Conservation (phyloP, 2,888 invertebrate genomes). For the Cryptus armator region DNA sequence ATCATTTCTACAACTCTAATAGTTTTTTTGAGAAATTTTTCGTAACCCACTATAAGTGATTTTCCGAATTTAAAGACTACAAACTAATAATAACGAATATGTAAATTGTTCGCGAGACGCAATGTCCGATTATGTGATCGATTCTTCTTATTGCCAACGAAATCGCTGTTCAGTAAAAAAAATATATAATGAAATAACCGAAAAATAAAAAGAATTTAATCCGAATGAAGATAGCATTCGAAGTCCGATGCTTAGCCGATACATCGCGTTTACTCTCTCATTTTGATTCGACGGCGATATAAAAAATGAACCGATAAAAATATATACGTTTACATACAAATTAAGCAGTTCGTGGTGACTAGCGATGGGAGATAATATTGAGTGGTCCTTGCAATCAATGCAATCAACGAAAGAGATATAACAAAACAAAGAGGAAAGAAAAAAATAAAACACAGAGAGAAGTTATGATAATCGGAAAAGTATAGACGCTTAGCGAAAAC, state of each 20-base stretch:
- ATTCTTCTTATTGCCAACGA: not conserved
- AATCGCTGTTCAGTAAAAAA: not conserved
- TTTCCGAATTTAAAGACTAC: no score
- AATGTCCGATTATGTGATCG: not conserved
- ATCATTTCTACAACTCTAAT: no score
- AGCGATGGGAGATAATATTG: constrained; percentile 86
- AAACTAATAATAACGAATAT: not conserved
- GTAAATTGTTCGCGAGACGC: not conserved
- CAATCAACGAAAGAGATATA: constrained; percentile 79
- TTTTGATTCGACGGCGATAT: constrained; percentile 59
- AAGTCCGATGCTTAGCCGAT: constrained; percentile 33
- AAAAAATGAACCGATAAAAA: constrained; percentile 76
- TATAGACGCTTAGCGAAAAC: constrained; percentile 63
- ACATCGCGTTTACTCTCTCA: constrained; percentile 36
- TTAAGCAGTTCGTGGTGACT: constrained; percentile 83
- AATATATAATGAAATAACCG: constrained; percentile 7
- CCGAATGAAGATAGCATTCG: not conserved
- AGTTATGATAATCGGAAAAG: constrained; percentile 72
- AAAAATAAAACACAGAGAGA: constrained; percentile 62
- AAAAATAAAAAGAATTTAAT: not conserved
- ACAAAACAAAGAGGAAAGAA: constrained; percentile 48
- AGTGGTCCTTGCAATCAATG: constrained; percentile 92
- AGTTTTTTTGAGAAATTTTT: no score
- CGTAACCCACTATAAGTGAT: no score
- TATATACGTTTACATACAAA: constrained; percentile 80